Percentiles rank a stretch among this genome's conserved stretches.
Conservation (phyloP, 2,888 invertebrate genomes). For the Lithosia quadra region DNA sequence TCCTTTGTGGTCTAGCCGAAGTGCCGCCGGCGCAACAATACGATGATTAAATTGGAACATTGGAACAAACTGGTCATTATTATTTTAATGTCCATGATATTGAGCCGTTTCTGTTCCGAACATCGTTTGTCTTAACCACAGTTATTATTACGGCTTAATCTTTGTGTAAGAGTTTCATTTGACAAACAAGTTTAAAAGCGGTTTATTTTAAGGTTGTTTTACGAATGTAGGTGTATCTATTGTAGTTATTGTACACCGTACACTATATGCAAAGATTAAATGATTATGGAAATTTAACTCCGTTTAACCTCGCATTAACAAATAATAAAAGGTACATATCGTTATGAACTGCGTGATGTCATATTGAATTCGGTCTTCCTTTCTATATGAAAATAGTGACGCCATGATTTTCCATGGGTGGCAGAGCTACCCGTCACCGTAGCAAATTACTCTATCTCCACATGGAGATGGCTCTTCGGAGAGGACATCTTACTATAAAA, state of each 20-base stretch:
- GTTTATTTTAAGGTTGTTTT: slow-evolving; percentile 11
- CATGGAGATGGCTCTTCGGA: no score
- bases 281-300: neutral
- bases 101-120: slow-evolving; percentile 42
- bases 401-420: no score
- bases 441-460: no score
- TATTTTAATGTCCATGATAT: slow-evolving; percentile 51
- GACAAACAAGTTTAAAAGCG: slow-evolving; percentile 37
- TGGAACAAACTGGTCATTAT: slow-evolving; percentile 51
- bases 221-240: slow-evolving; percentile 1
- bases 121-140: slow-evolving; percentile 42
- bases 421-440: no score
- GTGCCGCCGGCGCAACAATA: slow-evolving; percentile 56
- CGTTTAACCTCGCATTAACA: no score
- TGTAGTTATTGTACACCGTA: neutral
- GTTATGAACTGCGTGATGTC: no score
- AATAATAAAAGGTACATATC: no score
- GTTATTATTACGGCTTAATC: slow-evolving; percentile 44
- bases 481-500: no score
- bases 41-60: slow-evolving; percentile 43
- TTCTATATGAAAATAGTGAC: no score
- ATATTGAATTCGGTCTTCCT: no score
- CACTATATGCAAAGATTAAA: neutral
- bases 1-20: slow-evolving; percentile 67
- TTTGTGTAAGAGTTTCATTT: slow-evolving; percentile 31